phyloP scores from a whole-genome alignment of 2,888 invertebrate species.

The Philereme transversata region DNA sequence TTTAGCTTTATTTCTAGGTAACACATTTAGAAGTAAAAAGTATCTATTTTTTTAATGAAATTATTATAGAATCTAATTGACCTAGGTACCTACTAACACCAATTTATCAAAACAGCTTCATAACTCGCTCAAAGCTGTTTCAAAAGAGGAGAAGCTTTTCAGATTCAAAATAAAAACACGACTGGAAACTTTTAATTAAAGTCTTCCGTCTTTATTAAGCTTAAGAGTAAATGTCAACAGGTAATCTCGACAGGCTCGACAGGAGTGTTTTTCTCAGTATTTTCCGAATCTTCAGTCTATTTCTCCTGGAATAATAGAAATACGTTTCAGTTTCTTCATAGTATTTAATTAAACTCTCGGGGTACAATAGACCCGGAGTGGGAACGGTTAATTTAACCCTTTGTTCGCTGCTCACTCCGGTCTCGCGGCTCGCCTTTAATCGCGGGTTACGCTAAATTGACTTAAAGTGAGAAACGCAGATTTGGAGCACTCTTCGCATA shows the following conservation, averaged over 20 bases:
- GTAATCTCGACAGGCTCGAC: constrained; percentile 15
- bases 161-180: constrained; percentile 23
- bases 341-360: constrained; percentile 42
- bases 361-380: constrained; percentile 36
- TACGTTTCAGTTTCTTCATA: constrained; percentile 16
- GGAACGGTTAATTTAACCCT: constrained; percentile 40
- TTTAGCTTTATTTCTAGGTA: too few relatives aligned
- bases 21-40: too few relatives aligned
- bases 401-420: constrained; percentile 34
- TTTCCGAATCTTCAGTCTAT: constrained; percentile 4
- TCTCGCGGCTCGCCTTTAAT: constrained; percentile 20
- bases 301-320: constrained; percentile 15
- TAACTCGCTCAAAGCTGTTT: constrained; percentile 19
- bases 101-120: constrained; percentile 5
- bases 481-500: constrained; percentile 27
- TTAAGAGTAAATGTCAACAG: constrained; percentile 21
- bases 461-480: constrained; percentile 31
- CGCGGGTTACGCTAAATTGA: constrained; percentile 20
- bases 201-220: constrained; percentile 19
- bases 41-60: too few relatives aligned
- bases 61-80: too few relatives aligned
- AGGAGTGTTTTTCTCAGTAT: constrained; percentile 6
- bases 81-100: neutral
- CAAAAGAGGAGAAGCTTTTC: constrained; percentile 14
- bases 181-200: constrained; percentile 27